phyloP scores from a whole-genome alignment of 30 jellyfish, hydroid and myxozoan species.

The Catostylus mosaicus region DNA sequence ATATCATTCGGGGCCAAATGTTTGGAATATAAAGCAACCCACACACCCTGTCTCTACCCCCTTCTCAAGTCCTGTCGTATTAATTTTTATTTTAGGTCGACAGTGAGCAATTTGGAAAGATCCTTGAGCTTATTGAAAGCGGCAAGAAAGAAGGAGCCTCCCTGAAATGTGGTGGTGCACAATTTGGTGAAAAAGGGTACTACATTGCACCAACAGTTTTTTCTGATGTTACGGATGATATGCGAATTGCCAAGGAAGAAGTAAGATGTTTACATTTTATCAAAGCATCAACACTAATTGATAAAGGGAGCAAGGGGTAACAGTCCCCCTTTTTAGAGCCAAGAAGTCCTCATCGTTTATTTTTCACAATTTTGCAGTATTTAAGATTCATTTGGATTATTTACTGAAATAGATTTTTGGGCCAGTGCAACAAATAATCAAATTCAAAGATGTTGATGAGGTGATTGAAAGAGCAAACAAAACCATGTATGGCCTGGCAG shows the following conservation, averaged over 20 bases:
- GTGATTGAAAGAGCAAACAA: slow-evolving; percentile 86
- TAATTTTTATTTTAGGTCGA: slow-evolving; percentile 66
- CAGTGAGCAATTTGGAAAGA: slow-evolving; percentile 78
- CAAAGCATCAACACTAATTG: no score
- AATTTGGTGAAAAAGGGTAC: slow-evolving; percentile 92
- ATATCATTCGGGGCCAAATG: no score
- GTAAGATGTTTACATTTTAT: slow-evolving; percentile 50
- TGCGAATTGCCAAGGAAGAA: slow-evolving; percentile 97
- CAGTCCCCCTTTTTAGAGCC: no score
- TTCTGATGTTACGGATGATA: slow-evolving; percentile 90
- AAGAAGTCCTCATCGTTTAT: no score
- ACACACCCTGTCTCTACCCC: no score
- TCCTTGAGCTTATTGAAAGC: slow-evolving; percentile 84
- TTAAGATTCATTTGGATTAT: no score
- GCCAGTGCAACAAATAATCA: slow-evolving; percentile 94
- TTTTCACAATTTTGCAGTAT: no score
- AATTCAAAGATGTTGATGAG: slow-evolving; percentile 79
- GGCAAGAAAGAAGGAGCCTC: slow-evolving; percentile 96
- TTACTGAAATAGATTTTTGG: slow-evolving; percentile 97
- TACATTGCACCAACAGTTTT: slow-evolving; percentile 94
- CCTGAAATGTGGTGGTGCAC: slow-evolving; percentile 95
- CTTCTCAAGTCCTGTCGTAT: no score
- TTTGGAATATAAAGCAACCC: no score
- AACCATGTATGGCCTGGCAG: slow-evolving; percentile 97
- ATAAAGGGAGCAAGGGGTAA: no score